Evolutionary conservation across 2,113 vertebrate species (phyloP), one percentile per base, ranked within the genome.

Genomic region (Callaeas wilsoni): DNA sequence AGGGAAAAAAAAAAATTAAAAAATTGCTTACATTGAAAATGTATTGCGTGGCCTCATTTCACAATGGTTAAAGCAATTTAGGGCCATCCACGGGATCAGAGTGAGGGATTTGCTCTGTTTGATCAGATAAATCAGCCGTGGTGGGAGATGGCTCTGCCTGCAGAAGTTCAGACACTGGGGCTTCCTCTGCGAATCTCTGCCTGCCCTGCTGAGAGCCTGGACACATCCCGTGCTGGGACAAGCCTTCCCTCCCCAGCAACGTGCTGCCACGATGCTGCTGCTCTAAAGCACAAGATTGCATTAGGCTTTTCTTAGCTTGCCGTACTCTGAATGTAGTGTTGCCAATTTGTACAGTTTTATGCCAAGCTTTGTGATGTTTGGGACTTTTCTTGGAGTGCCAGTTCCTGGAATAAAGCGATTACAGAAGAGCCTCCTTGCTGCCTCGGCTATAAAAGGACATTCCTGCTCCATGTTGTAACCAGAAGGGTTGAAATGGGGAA

Each of bases 41-140:
- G 50, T 7, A 52, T 84, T n/a, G 90, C 75, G 92, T 81, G 90
- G 92, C 78, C 78, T 92, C 90, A 94, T 93, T 94, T 92, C 88
- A 95, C 93, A 92, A 90, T 2, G 10, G 90, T 86, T 90, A 81
- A 64, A 90, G 87, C 84, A 88, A 88, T 94, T 96, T 30, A n/a
- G 80, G 90, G 86, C 68, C 92, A 94, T 93, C 93, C 85, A 83
- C 64, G 5, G 94, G 88, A 96, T 95, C 93, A 94, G 90, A 96
- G 79, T 0, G 3, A 56, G 80, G 76, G 93, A 90, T 96, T 97
- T 95, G 79, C 79, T 91, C 82, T 77, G 88, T 90, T 93, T 95
- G 92, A 96, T 94, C 85, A 94, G 59, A 13, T 85, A 96, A 95
- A 96, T 86, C 70, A 91, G 71, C 82, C 47, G 1, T 84, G 85